Evolutionary conservation across 2,113 vertebrate species (phyloP), one percentile per base, ranked within the genome.

Genomic region (Callionymus lyra): DNA sequence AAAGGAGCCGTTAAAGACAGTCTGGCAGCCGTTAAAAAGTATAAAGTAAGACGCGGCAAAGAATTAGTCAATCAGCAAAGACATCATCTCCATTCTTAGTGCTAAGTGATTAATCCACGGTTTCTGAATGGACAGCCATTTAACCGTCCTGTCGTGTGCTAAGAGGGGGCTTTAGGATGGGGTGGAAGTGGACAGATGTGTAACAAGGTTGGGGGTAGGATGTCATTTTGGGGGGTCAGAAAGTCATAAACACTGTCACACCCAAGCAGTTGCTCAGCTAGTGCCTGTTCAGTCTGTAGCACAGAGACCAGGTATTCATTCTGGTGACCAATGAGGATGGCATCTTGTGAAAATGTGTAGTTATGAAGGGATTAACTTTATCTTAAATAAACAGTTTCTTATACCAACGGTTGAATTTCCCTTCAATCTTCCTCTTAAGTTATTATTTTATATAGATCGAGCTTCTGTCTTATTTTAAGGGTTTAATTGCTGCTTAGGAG

Each of bases 241-340:
- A 9, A 41, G 44, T 59, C 61, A 56, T 71, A 72, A 66, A 75
- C 66, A 60, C 50, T 51, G 13, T 36, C 53, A 46, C 57, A 59
- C 58, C 45, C 60, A 51, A 13, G 47, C 63, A 49, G 56, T 21
- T 13, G 16, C 44, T 42, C 48, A 31, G 41, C 53, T 16, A 43
- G 46, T 14, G 13, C 27, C 11, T 34, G 41, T 41, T 33, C 47
- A 45, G 54, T 44, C 19, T 45, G 10, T 53, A 16, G 6, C n/a
- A n/a, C n/a, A n/a, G n/a, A n/a, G n/a, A n/a, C n/a, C n/a, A n/a
- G n/a, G n/a, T n/a, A n/a, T n/a, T n/a, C n/a, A n/a, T n/a, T n/a
- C n/a, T n/a, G n/a, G n/a, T n/a, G n/a, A n/a, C n/a, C n/a, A n/a
- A n/a, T n/a, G n/a, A n/a, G n/a, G n/a, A n/a, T n/a, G n/a, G n/a